Evolutionary conservation across 2,888 invertebrate species (phyloP).

Genomic region (Neoitamus cyanurus): DNA sequence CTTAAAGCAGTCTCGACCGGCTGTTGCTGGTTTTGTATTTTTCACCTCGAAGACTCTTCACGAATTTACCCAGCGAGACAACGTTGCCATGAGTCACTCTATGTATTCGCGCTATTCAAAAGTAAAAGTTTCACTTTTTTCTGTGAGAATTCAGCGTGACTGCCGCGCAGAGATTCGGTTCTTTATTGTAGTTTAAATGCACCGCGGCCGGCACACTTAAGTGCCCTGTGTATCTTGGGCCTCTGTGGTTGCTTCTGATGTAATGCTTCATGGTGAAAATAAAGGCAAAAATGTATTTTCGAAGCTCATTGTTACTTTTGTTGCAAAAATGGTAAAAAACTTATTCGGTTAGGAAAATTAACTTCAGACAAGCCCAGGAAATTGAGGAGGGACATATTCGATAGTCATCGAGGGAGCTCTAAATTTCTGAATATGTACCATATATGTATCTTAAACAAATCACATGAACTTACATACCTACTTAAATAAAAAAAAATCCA

Average conservation of each 20-base stretch:
- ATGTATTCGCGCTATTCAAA: neutral
- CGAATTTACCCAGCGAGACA: neutral
- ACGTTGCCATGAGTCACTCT: neutral
- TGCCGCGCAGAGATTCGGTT: neutral
- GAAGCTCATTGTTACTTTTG: neutral
- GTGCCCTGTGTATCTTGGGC: neutral
- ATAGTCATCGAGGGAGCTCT: too few relatives aligned
- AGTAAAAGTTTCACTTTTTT: constrained; percentile 26
- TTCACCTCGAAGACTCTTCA: neutral
- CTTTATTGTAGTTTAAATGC: neutral
- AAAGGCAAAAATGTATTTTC: neutral
- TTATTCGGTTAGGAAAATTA: too few relatives aligned
- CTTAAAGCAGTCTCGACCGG: neutral
- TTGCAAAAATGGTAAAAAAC: too few relatives aligned
- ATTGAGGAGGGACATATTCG: too few relatives aligned
- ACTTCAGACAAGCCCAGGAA: too few relatives aligned
- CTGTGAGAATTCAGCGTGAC: neutral
- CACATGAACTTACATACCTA: too few relatives aligned
- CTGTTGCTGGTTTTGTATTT: neutral
- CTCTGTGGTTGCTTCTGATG: neutral
- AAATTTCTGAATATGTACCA: too few relatives aligned
- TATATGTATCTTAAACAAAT: too few relatives aligned
- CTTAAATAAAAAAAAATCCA: too few relatives aligned
- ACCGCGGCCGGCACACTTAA: neutral
- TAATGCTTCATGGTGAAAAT: neutral